These are phyloP conservation scores for Meteorus cinctellus DNA, from an alignment of 2,888 invertebrate species.

Conservation along the genomic window DNA sequence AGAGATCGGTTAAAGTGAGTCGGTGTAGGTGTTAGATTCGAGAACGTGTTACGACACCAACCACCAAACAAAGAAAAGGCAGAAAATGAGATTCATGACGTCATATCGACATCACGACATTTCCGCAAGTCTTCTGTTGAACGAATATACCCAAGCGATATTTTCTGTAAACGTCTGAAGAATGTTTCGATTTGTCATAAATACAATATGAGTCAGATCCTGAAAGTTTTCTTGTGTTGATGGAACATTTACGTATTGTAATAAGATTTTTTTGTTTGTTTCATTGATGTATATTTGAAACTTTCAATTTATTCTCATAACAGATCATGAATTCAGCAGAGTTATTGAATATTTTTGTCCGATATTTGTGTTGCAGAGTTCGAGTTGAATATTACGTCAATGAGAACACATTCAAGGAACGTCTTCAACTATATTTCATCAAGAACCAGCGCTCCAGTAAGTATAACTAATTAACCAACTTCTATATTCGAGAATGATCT, in stretches of 20 bases:
- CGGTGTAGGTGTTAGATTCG: neutral
- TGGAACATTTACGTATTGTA: neutral
- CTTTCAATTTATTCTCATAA: constrained; percentile 9
- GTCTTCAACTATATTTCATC: constrained; percentile 98
- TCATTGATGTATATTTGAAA: constrained; percentile 48
- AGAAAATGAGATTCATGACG: constrained; percentile 45
- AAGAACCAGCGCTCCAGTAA: constrained; percentile 99
- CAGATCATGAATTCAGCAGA: neutral
- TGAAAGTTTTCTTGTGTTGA: neutral
- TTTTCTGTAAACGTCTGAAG: neutral
- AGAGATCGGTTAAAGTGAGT: constrained; percentile 5
- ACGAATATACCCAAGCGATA: neutral
- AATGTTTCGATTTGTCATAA: neutral
- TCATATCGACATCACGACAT: neutral
- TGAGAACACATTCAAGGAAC: constrained; percentile 98
- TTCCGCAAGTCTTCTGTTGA: neutral
- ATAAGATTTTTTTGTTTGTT: constrained; percentile 36
- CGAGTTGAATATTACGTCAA: constrained; percentile 99
- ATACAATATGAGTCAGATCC: neutral
- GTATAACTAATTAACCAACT: constrained; percentile 72
- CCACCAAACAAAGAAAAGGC: neutral
- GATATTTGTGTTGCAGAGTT: constrained; percentile 86
- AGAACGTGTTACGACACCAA: neutral
- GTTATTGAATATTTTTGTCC: neutral
- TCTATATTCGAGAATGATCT: neutral